Percentiles rank a stretch among this genome's conserved stretches.
These are phyloP conservation scores for Spermophilus dauricus DNA, from an alignment of 2,113 vertebrate genomes.

Conservation along the genomic window DNA sequence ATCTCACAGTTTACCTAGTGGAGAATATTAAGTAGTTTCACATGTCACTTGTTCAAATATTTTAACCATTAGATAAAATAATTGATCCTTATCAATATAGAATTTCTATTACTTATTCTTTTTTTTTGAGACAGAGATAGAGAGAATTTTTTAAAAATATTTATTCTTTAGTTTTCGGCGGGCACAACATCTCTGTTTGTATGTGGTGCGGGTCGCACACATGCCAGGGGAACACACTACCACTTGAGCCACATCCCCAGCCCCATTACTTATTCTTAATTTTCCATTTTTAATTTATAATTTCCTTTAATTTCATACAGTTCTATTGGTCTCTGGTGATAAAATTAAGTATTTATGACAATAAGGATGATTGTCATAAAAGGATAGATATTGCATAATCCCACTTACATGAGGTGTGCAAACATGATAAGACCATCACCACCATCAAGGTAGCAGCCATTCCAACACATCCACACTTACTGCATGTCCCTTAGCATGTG, in stretches of 20 bases:
- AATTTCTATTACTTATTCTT: neutral
- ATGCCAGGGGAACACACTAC: too few species aligned
- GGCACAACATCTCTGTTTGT: too few species aligned
- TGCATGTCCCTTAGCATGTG: neutral
- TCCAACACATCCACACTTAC: neutral
- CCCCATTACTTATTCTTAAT: neutral
- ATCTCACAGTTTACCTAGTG: neutral
- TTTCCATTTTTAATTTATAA: neutral
- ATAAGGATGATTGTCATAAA: neutral
- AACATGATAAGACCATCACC: neutral
- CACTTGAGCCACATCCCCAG: too few species aligned
- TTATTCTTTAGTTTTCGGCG: too few species aligned
- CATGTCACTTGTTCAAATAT: neutral
- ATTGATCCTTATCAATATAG: neutral
- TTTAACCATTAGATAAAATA: slow-evolving; percentile 19
- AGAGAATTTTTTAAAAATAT: too few species aligned
- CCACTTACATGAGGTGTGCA: neutral
- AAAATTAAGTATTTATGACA: neutral
- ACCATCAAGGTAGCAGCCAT: neutral
- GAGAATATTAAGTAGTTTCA: neutral
- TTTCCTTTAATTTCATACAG: neutral
- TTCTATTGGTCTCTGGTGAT: neutral
- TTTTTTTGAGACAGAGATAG: too few species aligned
- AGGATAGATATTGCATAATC: neutral
- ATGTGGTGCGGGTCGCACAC: too few species aligned